A percentile compares a stretch with the other conserved stretches of the same genome.
These are phyloP conservation scores for Lamproptera curius DNA, from an alignment of 2,888 invertebrate genomes.

Conservation along the genomic window DNA sequence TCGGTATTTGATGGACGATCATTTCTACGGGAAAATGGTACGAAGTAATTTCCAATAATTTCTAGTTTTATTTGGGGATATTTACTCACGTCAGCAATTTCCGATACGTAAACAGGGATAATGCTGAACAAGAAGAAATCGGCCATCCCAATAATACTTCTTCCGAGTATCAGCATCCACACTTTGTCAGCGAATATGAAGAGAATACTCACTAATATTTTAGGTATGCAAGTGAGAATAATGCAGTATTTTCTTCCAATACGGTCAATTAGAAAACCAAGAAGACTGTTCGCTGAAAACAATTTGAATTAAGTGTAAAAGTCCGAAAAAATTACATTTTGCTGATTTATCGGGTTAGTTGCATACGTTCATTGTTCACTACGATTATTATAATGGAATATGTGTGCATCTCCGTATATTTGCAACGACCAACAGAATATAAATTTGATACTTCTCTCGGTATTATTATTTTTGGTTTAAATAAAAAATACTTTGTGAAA, in stretches of 20 bases:
- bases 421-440: too few species aligned
- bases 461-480: too few species aligned
- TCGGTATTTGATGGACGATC: background rate
- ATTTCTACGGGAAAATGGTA: background rate
- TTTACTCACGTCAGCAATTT: conserved; percentile 45
- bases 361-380: too few species aligned
- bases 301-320: background rate
- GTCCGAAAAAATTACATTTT: too few species aligned
- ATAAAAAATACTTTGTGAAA: too few species aligned
- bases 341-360: too few species aligned
- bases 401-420: too few species aligned
- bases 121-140: conserved; percentile 34
- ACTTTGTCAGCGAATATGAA: conserved; percentile 39
- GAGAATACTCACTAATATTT: conserved; percentile 36
- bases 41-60: too few species aligned
- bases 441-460: too few species aligned
- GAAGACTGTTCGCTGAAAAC: conserved; percentile 32
- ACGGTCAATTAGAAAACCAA: conserved; percentile 39
- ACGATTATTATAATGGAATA: too few species aligned
- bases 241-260: conserved; percentile 40
- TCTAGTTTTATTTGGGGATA: background rate
- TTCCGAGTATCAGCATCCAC: conserved; percentile 42
- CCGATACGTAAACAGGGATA: conserved; percentile 48
- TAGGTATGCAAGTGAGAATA: conserved; percentile 42
- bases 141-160: conserved; percentile 31